Base-by-base conservation (phyloP, 2,888 invertebrate genomes). In the Polietes domitor region DNA sequence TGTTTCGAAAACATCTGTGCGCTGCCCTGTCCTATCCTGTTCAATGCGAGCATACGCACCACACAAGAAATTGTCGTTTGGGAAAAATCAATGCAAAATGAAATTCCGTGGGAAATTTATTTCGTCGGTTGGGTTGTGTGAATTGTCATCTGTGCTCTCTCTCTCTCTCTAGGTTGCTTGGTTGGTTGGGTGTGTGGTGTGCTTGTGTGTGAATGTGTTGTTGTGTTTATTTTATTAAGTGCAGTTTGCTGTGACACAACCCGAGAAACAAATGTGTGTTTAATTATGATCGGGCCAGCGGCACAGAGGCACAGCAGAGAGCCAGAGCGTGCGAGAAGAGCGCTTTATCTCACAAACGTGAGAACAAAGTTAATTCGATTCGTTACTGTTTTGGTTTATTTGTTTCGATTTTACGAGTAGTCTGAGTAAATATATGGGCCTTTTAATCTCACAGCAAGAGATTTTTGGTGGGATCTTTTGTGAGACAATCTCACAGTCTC, bases 1-100 rank as follows among this genome's bases (percentile, higher is more conserved):
- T 10, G 37, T 37, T 68, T 68, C 68, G 43, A 68, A 68, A 68
- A 68, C 68, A 68, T 68, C 68, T 68, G 68, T 68, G 65, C 37
- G n/a, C n/a, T n/a, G n/a, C n/a, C n/a, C n/a, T n/a, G n/a, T n/a
- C n/a, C n/a, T n/a, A n/a, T n/a, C n/a, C n/a, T 15, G 24, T 43
- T 43, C 43, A n/a, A n/a, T n/a, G n/a, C n/a, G n/a, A n/a, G n/a
- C n/a, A n/a, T n/a, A n/a, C n/a, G 2, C 3, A 32, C 15, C 58
- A 24, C 41, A 68, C 32, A 28, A 19, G 65, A 41, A 65, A 41
- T 21, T 26, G 12, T 43, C 68, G 41, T 61, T 43, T 61, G 81
- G 70, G 70, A 84, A 77, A 84, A 84, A 84, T 84, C 84, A 84
- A 84, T 81, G 84, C 84, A 76, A 37, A 68, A 61, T 76, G n/a